A percentile compares a stretch with the other conserved stretches of the same genome.
These are phyloP conservation scores for Theonella swinhoei DNA, from an alignment of 37 sponge, comb jelly and placozoan species.

Conservation along the genomic window DNA sequence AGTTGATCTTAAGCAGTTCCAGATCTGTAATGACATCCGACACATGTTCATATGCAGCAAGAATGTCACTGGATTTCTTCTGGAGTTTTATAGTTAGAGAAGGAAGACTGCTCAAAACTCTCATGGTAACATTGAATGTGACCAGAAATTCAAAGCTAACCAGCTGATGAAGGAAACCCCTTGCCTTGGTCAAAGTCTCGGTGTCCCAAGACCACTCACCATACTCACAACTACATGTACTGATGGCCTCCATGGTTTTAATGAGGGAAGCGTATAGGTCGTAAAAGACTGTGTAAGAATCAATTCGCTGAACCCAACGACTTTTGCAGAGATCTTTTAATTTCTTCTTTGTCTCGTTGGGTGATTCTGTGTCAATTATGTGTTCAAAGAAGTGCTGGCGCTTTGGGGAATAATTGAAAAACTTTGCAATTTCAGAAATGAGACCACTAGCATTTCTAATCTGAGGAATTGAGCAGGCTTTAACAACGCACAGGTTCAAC, in stretches of 20 bases:
- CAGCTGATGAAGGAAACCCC: slow-evolving; percentile 24
- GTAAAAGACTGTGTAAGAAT: slow-evolving; percentile 13
- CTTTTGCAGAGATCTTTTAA: slow-evolving; percentile 7
- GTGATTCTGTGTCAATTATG: slow-evolving; percentile 19
- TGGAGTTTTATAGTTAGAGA: slow-evolving; percentile 16
- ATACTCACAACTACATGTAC: slow-evolving; percentile 1
- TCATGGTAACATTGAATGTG: slow-evolving; percentile 16
- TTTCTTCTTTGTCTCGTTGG: slow-evolving; percentile 18
- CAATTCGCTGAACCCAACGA: slow-evolving; percentile 9
- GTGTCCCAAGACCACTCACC: slow-evolving; percentile 17
- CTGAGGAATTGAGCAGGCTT: neutral
- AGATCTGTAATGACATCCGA: slow-evolving; percentile 1
- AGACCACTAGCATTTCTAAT: slow-evolving; percentile 22
- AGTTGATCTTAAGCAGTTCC: slow-evolving; percentile 13
- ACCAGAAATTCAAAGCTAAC: slow-evolving; percentile 11
- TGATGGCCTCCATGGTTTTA: slow-evolving; percentile 22
- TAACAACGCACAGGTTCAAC: slow-evolving; percentile 31
- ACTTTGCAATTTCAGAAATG: slow-evolving; percentile 38
- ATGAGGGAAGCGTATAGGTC: slow-evolving; percentile 6
- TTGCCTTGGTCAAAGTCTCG: slow-evolving; percentile 24
- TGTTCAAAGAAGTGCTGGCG: slow-evolving; percentile 17
- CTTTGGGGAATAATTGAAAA: slow-evolving; percentile 60
- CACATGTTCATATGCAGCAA: slow-evolving; percentile 25
- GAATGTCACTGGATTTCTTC: slow-evolving; percentile 24
- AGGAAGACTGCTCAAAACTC: slow-evolving; percentile 26